Percentiles rank a stretch among this genome's conserved stretches.
phyloP scores from a whole-genome alignment of 2,797 vertebrate genomes.

The Nannoperca obscura region DNA sequence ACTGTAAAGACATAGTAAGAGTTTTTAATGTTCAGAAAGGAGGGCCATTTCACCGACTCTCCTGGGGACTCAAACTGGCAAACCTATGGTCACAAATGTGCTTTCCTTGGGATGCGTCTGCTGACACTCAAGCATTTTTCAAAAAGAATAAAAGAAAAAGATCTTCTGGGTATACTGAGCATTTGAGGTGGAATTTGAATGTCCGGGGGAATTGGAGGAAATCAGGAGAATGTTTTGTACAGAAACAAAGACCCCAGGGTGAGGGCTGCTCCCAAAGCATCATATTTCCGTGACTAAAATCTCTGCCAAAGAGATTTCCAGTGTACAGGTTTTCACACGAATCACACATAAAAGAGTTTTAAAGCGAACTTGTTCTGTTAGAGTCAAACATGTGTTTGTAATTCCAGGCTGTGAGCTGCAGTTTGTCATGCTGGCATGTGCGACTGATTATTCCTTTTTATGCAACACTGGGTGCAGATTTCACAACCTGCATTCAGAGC shows the following conservation, averaged over 20 bases:
- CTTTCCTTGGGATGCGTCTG: background rate
- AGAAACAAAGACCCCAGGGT: constrained; percentile 8
- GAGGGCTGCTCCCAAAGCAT: constrained; percentile 17
- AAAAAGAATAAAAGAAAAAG: constrained; percentile 1
- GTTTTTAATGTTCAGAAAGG: background rate
- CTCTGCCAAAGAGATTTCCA: background rate
- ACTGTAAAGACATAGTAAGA: background rate
- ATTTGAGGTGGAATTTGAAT: background rate
- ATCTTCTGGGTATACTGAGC: background rate
- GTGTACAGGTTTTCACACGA: background rate
- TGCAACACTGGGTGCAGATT: background rate
- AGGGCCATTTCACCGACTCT: background rate
- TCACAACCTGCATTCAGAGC: constrained; percentile 4
- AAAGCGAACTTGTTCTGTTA: background rate
- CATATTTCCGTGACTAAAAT: constrained; percentile 1
- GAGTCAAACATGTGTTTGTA: background rate
- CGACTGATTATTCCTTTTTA: constrained; percentile 23
- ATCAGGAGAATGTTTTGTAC: background rate
- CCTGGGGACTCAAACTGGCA: constrained; percentile 6
- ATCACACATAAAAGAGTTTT: background rate
- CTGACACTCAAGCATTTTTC: background rate
- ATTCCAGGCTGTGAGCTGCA: constrained; percentile 17
- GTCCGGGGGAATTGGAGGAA: background rate
- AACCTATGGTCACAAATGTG: background rate
- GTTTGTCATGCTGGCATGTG: background rate